A percentile compares a stretch with the other conserved stretches of the same genome.
phyloP scores from a whole-genome alignment of 2,888 invertebrate species.

The Adelphocoris suturalis region DNA sequence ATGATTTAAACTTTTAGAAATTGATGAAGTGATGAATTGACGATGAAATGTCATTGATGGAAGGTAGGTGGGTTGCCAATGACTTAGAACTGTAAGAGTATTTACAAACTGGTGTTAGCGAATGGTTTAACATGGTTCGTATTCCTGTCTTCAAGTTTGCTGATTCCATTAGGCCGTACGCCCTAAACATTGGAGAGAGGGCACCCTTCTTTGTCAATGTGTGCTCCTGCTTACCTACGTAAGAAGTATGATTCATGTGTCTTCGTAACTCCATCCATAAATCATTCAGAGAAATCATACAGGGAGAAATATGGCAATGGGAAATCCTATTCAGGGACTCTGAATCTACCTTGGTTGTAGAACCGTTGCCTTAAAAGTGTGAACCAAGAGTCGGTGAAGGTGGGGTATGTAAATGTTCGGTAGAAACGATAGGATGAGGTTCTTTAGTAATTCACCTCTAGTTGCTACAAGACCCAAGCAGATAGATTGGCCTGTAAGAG shows the following conservation, averaged over 20 bases:
- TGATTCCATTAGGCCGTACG: too few species aligned
- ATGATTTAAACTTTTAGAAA: too few species aligned
- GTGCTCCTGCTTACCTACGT: too few species aligned
- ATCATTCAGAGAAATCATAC: background rate
- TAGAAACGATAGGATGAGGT: conserved; percentile 20
- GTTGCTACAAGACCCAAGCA: background rate
- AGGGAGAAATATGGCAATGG: background rate
- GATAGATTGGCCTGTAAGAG: conserved; percentile 1
- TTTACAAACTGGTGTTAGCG: too few species aligned
- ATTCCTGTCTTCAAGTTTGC: too few species aligned
- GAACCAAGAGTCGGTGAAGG: background rate
- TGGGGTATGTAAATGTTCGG: conserved; percentile 21
- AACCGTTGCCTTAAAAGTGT: background rate
- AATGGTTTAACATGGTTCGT: too few species aligned
- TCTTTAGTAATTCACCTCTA: conserved; percentile 22
- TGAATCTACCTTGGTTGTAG: background rate
- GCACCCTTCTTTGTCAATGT: too few species aligned
- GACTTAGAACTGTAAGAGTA: too few species aligned
- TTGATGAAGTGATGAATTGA: too few species aligned
- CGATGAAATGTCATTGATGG: too few species aligned
- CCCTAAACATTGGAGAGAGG: too few species aligned
- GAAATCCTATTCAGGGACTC: background rate
- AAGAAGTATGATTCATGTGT: background rate
- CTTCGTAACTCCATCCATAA: background rate
- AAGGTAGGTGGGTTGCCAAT: too few species aligned